A percentile compares a stretch with the other conserved stretches of the same genome.
Conservation (phyloP, 2,888 invertebrate genomes). For the Lordiphosa andalusiaca region DNA sequence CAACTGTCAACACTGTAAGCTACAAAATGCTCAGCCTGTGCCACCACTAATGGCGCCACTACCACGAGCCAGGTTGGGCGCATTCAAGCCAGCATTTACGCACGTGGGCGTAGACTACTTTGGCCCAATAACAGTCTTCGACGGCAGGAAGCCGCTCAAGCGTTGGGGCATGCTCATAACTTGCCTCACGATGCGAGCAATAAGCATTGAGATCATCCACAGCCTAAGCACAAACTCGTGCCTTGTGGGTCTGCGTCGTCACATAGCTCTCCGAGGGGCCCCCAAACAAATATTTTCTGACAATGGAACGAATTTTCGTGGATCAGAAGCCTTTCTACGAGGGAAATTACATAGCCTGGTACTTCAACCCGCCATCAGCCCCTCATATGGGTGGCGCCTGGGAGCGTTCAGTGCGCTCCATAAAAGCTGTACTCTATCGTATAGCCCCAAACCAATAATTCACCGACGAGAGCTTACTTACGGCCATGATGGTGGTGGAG, state of each 20-base stretch:
- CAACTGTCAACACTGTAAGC: too few species aligned
- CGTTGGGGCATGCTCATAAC: constrained; percentile 5
- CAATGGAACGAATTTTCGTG: too few species aligned
- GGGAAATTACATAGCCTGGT: neutral
- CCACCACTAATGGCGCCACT: too few species aligned
- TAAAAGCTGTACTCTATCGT: neutral
- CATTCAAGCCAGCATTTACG: neutral
- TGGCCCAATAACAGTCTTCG: constrained; percentile 4
- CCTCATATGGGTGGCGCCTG: neutral
- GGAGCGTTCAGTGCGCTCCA: neutral
- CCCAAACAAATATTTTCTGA: too few species aligned
- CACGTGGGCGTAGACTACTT: constrained; percentile 8
- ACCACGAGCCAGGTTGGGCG: too few species aligned
- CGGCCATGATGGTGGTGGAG: too few species aligned
- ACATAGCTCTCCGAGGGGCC: neutral
- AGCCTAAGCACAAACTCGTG: constrained; percentile 1
- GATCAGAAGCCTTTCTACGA: too few species aligned
- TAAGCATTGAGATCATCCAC: constrained; percentile 5
- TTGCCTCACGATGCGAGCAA: constrained; percentile 4
- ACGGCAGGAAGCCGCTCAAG: constrained; percentile 2
- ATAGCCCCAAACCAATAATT: neutral
- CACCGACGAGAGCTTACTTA: too few species aligned
- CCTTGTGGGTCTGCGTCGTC: neutral
- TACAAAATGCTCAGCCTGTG: too few species aligned
- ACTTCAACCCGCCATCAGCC: neutral